These are phyloP conservation scores for Phalacrocorax brasilianus DNA, from an alignment of 2,113 vertebrate genomes.

Conservation along the genomic window DNA sequence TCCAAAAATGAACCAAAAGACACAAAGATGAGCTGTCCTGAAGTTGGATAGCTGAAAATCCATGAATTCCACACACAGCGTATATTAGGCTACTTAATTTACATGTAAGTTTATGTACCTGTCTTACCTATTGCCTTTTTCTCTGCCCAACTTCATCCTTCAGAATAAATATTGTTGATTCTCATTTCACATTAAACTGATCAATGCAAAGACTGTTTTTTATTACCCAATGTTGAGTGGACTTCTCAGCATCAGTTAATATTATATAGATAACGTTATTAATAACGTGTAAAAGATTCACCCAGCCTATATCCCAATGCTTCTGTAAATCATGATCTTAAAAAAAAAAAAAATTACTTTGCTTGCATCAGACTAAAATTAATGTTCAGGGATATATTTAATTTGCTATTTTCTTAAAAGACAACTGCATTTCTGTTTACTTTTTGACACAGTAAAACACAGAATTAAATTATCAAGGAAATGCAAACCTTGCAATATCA, in stretches of 20 bases:
- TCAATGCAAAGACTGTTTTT: neutral
- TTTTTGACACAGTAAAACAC: neutral
- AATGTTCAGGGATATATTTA: neutral
- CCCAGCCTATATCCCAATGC: neutral
- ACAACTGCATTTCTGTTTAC: neutral
- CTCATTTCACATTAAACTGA: neutral
- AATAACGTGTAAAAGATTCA: neutral
- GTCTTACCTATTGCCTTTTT: neutral
- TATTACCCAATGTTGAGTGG: neutral
- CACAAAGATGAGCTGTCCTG: neutral
- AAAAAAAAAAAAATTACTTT: neutral
- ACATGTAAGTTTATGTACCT: neutral
- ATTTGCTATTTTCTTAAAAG: neutral
- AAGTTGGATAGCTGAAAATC: neutral
- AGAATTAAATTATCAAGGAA: neutral
- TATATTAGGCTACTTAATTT: neutral
- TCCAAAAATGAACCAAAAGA: neutral
- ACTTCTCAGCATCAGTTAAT: neutral
- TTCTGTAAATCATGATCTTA: neutral
- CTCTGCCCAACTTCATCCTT: neutral
- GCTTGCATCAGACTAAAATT: neutral
- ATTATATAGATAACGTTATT: neutral
- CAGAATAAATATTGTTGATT: neutral
- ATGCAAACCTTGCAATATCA: neutral
- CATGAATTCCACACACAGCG: neutral